Evolutionary conservation across 2,113 vertebrate genomes (phyloP), one percentile per base, ranked within the genome.

Genomic region (Fulmarus glacialis): DNA sequence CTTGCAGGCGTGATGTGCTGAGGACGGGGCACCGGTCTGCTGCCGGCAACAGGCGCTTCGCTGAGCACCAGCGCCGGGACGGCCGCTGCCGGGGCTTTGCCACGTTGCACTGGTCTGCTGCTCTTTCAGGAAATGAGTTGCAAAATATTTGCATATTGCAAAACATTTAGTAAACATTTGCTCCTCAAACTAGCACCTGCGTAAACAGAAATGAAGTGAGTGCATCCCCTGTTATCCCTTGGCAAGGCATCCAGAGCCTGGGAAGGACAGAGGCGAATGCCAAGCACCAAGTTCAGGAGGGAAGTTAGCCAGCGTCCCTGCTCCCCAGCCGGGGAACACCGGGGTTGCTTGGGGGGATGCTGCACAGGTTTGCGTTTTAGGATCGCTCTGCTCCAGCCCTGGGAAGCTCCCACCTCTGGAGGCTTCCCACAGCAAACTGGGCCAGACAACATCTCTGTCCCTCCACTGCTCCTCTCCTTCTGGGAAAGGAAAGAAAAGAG

Each of bases 141-240:
- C 47, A 75, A 72, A 71, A 5, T 50, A 8, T 84, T 95, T 92
- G 17, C 43, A 45, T 45, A 59, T 50, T 68, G 60, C 43, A 75
- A 72, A 71, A 5, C 47, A 7, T 84, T 95, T 92, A 32, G 42
- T 67, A 89, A 94, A 64, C 18, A 19, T 68, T 95, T 88, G 45
- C 38, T 86, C 42, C 84, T 84, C 86, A 45, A 84, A 72, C 67
- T 8, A 79, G 67, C 86, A 96, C 95, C 92, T 93, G 90, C 26
- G 10, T 72, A 90, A 93, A 94, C 92, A 94, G 47, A 59, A 55
- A 7, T 1, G 17, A 32, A 79, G 74, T 1, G 15, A 86, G 92
- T 4, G 15, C 56, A 73, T 67, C 88, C 60, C 45, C 68, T 15
- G 9, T 23, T 52, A 53, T 12, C 56, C 12, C 0, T 19, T 24